These are phyloP conservation scores for Oligia strigilis DNA, from an alignment of 2,888 invertebrate species.

Conservation along the genomic window DNA sequence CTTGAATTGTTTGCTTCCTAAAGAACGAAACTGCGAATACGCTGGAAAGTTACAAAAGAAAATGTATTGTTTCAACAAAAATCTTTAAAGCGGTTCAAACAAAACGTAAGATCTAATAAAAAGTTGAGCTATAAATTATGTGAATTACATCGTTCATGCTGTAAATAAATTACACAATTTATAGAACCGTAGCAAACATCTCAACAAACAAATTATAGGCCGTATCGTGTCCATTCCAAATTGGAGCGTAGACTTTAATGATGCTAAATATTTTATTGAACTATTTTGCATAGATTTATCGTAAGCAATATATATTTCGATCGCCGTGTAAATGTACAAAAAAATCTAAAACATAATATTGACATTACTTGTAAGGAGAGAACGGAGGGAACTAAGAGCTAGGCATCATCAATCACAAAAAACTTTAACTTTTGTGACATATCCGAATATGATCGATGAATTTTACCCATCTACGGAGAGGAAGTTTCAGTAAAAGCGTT, in stretches of 20 bases:
- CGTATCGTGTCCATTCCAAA: constrained; percentile 38
- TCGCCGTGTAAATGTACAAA: constrained; percentile 21
- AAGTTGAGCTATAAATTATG: constrained; percentile 37
- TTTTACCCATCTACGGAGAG: constrained; percentile 57
- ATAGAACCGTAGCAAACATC: constrained; percentile 42
- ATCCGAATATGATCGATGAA: constrained; percentile 72
- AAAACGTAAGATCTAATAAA: constrained; percentile 38
- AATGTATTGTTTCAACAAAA: constrained; percentile 44
- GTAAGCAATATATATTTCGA: constrained; percentile 40
- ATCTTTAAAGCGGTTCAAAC: constrained; percentile 20
- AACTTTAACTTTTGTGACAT: constrained; percentile 66
- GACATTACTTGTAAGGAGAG: constrained; percentile 32
- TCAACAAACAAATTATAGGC: constrained; percentile 52
- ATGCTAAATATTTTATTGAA: constrained; percentile 50
- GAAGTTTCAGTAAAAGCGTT: constrained; percentile 50
- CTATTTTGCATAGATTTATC: constrained; percentile 56
- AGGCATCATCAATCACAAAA: constrained; percentile 70
- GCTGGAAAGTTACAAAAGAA: constrained; percentile 46
- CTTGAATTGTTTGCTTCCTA: constrained; percentile 58
- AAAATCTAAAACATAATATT: constrained; percentile 36
- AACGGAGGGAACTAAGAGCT: constrained; percentile 44
- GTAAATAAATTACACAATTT: constrained; percentile 51
- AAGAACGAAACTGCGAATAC: constrained; percentile 45
- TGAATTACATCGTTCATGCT: constrained; percentile 38
- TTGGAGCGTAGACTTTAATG: constrained; percentile 50